Percentiles rank a stretch among this genome's conserved stretches.
Evolutionary conservation across 2,797 vertebrate species (phyloP).

Genomic region (Lepus oiostolus): DNA sequence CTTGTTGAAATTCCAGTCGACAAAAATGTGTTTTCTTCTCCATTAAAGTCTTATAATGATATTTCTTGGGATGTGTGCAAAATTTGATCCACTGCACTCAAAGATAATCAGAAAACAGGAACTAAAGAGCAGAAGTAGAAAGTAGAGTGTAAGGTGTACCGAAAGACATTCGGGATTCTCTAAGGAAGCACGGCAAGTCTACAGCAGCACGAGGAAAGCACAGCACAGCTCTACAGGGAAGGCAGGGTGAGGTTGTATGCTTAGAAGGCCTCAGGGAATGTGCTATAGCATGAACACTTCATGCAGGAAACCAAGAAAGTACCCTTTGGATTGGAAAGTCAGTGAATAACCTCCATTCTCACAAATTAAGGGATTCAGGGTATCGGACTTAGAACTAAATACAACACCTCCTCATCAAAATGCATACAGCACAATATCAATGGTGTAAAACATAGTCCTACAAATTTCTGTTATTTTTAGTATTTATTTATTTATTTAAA

Average conservation of each 20-base stretch:
- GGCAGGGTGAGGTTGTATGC: accelerated
- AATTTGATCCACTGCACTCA: not conserved
- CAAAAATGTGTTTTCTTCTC: not conserved
- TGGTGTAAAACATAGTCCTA: not conserved
- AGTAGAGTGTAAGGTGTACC: not conserved
- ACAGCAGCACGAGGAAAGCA: not conserved
- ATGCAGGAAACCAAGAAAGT: not conserved
- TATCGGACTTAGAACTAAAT: not conserved
- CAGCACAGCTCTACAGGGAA: not conserved
- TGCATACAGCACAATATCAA: not conserved
- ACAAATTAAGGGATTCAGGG: not conserved
- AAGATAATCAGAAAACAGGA: not conserved
- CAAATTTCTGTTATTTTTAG: too few species aligned
- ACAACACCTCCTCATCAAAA: not conserved
- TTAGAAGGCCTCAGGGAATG: not conserved
- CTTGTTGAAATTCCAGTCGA: not conserved
- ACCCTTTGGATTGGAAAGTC: not conserved
- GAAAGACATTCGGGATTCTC: not conserved
- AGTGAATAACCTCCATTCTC: not conserved
- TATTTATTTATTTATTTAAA: too few species aligned
- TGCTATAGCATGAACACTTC: not conserved
- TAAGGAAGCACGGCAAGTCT: not conserved
- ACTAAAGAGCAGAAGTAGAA: not conserved
- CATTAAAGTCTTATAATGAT: not conserved
- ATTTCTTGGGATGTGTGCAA: not conserved